Evolutionary conservation across 53 echinoderm and acorn worm species (phyloP).

Genomic region (Temnopleurus reevesii): DNA sequence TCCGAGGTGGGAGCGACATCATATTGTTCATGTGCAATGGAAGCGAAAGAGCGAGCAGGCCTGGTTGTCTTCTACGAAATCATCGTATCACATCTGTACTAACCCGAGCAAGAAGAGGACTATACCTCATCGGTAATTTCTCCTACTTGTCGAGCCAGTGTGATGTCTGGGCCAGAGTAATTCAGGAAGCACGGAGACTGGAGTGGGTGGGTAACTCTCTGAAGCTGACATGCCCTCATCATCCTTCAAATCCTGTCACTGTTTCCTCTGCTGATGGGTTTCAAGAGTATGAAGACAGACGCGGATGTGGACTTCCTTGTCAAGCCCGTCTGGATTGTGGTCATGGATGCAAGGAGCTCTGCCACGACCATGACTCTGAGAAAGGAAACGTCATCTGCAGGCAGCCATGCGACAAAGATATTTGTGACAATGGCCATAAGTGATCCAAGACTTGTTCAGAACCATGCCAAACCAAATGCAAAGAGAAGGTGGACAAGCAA

Average conservation of each 20-base stretch:
- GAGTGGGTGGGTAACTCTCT: conserved; percentile 27
- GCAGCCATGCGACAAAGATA: conserved; percentile 20
- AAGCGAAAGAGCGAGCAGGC: conserved; percentile 61
- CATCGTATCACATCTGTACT: conserved; percentile 60
- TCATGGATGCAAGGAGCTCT: conserved; percentile 64
- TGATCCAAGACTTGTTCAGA: conserved; percentile 32
- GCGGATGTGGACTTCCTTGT: conserved; percentile 71
- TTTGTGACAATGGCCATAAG: conserved; percentile 51
- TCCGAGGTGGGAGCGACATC: conserved; percentile 70
- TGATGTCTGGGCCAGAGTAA: conserved; percentile 47
- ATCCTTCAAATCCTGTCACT: neutral
- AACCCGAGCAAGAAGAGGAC: conserved; percentile 64
- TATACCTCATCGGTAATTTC: conserved; percentile 70
- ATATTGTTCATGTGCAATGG: conserved; percentile 62
- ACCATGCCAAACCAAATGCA: conserved; percentile 59
- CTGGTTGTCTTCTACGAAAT: conserved; percentile 58
- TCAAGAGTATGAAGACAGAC: conserved; percentile 39
- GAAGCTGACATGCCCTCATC: conserved; percentile 29
- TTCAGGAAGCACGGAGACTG: neutral
- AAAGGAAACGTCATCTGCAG: conserved; percentile 19
- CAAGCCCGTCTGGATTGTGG: conserved; percentile 71
- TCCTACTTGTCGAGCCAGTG: conserved; percentile 31
- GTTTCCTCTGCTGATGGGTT: conserved; percentile 56
- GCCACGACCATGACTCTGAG: conserved; percentile 37
- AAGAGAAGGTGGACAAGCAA: conserved; percentile 36